Percentiles rank a stretch among this genome's conserved stretches.
Evolutionary conservation across 2,797 vertebrate species (phyloP).

Genomic region (Epinephelus awoara): DNA sequence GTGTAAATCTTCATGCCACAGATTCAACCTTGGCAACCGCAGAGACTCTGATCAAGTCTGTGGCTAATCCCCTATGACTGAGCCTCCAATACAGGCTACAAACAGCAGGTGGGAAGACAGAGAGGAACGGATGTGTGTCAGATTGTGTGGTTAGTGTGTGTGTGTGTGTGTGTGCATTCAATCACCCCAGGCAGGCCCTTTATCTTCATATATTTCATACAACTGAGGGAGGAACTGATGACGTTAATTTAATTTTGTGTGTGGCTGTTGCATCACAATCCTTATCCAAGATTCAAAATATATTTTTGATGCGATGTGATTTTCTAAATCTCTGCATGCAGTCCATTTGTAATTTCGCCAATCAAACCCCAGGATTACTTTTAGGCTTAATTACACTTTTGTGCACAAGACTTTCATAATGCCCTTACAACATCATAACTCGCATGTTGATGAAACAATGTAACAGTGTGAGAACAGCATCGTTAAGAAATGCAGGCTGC

Average conservation of each 20-base stretch:
- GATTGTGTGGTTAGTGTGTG: conserved; percentile 1
- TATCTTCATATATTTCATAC: conserved; percentile 15
- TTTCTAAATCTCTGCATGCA: background rate
- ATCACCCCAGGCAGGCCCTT: background rate
- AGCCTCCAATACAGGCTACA: conserved; percentile 67
- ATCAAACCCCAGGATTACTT: background rate
- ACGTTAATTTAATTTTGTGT: conserved; percentile 17
- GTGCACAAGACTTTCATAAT: background rate
- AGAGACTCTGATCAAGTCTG: conserved; percentile 81
- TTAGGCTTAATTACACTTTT: background rate
- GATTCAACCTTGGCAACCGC: conserved; percentile 69
- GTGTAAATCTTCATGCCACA: conserved; percentile 76
- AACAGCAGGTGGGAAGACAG: conserved; percentile 43
- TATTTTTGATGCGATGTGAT: background rate
- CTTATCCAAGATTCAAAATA: background rate
- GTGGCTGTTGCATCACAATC: background rate
- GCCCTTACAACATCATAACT: no score
- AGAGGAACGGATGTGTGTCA: conserved; percentile 37
- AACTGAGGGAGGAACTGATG: background rate
- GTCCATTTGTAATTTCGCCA: conserved; percentile 1
- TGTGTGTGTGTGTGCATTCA: background rate
- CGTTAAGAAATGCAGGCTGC: background rate
- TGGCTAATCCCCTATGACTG: conserved; percentile 80
- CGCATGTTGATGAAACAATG: background rate
- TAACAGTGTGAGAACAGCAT: no score